Conservation (phyloP, 2,888 invertebrate species). For the Piscicola geometra region DNA sequence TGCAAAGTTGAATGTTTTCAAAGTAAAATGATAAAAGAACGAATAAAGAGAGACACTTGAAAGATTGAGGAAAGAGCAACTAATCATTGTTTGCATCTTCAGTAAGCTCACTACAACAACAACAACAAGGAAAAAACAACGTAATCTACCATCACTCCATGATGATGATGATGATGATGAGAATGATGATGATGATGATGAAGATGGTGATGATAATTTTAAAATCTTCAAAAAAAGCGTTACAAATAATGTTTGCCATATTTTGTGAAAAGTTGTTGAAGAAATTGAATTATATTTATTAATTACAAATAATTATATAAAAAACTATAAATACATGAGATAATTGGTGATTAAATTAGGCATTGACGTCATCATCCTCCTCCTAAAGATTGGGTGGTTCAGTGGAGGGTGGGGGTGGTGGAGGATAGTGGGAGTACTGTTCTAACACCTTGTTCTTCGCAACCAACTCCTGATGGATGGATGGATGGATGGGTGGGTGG, state of each 20-base stretch:
- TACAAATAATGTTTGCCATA: not conserved
- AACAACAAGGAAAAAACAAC: no score
- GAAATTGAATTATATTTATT: not conserved
- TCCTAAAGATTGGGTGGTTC: conserved; percentile 19
- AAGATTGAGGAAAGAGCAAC: no score
- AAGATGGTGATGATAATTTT: conserved; percentile 16
- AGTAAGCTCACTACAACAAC: no score
- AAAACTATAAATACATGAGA: not conserved
- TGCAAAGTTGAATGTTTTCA: no score
- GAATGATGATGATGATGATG: conserved; percentile 32
- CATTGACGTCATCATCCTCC: not conserved
- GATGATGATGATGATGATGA: conserved; percentile 26
- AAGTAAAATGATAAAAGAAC: no score
- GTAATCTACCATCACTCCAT: no score
- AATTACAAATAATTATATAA: not conserved
- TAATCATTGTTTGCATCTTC: no score
- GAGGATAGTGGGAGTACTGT: conserved; percentile 1
- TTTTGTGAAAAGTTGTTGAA: not conserved
- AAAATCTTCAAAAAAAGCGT: not conserved
- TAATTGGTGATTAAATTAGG: not conserved
- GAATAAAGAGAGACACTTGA: no score
- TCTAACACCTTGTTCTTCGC: not conserved
- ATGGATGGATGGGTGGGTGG: not conserved
- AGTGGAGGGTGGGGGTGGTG: conserved; percentile 20
- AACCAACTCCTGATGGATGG: not conserved